Evolutionary conservation across 2,113 vertebrate species (phyloP), one percentile per base, ranked within the genome.

Genomic region (Rhabdomys dilectus): DNA sequence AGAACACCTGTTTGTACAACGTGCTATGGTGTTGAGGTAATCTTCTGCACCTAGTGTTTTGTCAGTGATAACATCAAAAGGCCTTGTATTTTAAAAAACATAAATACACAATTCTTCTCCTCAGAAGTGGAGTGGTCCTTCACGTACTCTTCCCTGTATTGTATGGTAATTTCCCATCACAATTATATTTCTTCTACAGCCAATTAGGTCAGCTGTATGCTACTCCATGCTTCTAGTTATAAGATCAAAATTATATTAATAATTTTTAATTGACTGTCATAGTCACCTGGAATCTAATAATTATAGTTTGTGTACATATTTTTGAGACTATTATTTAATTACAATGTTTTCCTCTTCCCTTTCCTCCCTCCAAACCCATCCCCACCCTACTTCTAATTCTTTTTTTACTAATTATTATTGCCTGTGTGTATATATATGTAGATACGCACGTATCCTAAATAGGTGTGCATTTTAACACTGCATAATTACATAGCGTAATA

Each of bases 1-100:
- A 99, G 39, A 45, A 16, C 39, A 85, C 60, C 29, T 45, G 58
- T 45, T 45, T 64, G 81, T 34, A 64, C 60, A 45, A 48, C n/a
- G 5, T 24, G 24, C n/a, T 42, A 0, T n/a, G 15, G 56, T 29
- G 24, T 16, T 60, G 56, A 29, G 24, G n/a, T 4, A 10, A 84
- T 42, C n/a, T 62, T 42, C 56, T 62, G 22, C 3, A 42, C 36
- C 56, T 16, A 22, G 36, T 39, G 56, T 29, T 62, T 60, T 42
- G n/a, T 84, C n/a, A 48, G 3, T 1, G 9, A 34, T 10, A 48
- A 21, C 42, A 42, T 64, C 29, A 21, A 66, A 86, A n/a, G 45
- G 56, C n/a, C 4, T 22, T 34, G 60, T 34, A 31, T 34, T 66
- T 34, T 66, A 4, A 19, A 42, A 91, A 93, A 56, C 7, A 70